Conservation (phyloP, 37 sponge, comb jelly and placozoan genomes). For the Ianthella basta region DNA sequence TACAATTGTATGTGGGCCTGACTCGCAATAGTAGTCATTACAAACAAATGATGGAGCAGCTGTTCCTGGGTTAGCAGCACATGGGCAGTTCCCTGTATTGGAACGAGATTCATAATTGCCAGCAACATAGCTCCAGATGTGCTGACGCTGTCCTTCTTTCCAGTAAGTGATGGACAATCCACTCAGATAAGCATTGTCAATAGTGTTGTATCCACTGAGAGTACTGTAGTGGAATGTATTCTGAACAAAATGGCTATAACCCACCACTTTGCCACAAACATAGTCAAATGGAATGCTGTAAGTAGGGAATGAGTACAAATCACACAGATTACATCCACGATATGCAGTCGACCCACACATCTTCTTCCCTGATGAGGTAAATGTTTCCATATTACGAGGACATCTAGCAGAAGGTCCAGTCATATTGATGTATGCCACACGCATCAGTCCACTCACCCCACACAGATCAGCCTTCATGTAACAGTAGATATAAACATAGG, state of each 20-base stretch:
- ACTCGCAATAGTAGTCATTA: not conserved
- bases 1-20: not conserved
- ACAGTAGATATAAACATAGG: not conserved
- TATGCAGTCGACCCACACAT: not conserved
- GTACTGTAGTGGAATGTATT: constrained; percentile 2
- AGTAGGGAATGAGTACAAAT: not conserved
- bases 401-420: not conserved
- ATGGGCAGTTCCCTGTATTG: not conserved
- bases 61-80: not conserved
- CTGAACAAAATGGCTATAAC: not conserved
- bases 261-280: constrained; percentile 14
- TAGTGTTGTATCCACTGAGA: not conserved
- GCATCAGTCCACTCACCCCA: not conserved
- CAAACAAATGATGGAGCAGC: not conserved
- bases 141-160: not conserved
- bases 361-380: constrained; percentile 6
- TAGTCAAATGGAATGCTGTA: not conserved
- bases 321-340: not conserved
- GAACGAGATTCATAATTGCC: not conserved
- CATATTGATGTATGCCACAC: constrained; percentile 6
- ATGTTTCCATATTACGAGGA: too few relatives aligned
- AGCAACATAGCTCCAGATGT: constrained; percentile 30
- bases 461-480: constrained; percentile 6
- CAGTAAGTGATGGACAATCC: constrained; percentile 11
- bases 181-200: not conserved